Evolutionary conservation across 2,797 vertebrate genomes (phyloP).

Genomic region (Acanthis flammea): DNA sequence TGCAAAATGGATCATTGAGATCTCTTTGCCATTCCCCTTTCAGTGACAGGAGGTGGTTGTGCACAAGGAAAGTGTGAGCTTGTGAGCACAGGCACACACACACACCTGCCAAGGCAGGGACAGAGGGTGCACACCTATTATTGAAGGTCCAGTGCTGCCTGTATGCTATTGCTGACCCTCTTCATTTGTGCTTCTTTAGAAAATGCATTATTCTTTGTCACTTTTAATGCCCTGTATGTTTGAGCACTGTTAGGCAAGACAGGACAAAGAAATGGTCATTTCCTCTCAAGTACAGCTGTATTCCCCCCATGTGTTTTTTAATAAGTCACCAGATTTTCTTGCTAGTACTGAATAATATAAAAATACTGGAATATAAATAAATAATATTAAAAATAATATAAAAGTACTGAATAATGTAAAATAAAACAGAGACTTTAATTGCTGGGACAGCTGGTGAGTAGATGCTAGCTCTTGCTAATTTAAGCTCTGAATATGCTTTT

Average conservation of each 20-base stretch:
- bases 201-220: neutral
- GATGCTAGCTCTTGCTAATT: neutral
- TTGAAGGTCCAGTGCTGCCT: neutral
- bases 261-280: neutral
- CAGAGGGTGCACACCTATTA: neutral
- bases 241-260: neutral
- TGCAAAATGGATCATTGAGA: neutral
- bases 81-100: neutral
- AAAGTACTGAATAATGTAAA: neutral
- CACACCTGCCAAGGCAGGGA: neutral
- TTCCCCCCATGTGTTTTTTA: neutral
- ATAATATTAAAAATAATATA: neutral
- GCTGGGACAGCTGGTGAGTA: neutral
- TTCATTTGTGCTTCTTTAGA: neutral
- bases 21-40: neutral
- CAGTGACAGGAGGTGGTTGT: neutral
- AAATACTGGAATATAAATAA: neutral
- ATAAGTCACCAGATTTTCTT: neutral
- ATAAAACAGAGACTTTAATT: neutral
- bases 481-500: neutral
- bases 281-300: neutral
- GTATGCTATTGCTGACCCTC: neutral
- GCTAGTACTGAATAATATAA: neutral
- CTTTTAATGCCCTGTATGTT: neutral
- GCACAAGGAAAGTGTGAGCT: neutral